These are phyloP conservation scores for Gallirallus australis DNA, from an alignment of 2,797 vertebrate species.

Conservation along the genomic window DNA sequence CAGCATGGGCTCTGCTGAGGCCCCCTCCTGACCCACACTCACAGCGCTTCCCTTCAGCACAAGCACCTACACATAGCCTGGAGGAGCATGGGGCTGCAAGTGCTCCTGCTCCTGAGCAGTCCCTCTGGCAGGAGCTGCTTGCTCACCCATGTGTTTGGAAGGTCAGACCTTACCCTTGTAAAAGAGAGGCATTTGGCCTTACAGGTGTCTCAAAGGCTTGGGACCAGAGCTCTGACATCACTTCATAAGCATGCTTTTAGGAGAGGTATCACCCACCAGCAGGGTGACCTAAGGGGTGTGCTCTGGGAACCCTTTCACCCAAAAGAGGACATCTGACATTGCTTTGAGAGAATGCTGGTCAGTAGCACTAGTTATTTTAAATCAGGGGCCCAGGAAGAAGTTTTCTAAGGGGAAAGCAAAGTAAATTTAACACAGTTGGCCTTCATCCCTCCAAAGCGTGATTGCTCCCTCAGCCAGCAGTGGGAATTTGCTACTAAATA, in stretches of 20 bases:
- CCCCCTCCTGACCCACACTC: neutral
- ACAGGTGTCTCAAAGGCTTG: neutral
- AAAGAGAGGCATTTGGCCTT: neutral
- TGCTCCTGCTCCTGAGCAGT: neutral
- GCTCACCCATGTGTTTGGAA: neutral
- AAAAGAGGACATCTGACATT: neutral
- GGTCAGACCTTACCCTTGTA: neutral
- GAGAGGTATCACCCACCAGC: neutral
- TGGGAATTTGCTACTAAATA: neutral
- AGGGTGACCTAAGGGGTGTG: rapidly evolving
- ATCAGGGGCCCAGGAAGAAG: rapidly evolving
- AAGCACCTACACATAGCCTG: neutral
- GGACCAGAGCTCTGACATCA: neutral
- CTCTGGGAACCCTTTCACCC: neutral
- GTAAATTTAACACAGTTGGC: neutral
- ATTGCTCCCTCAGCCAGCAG: neutral
- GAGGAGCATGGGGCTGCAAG: rapidly evolving
- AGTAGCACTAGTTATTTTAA: neutral
- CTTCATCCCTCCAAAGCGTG: neutral
- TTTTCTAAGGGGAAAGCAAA: neutral
- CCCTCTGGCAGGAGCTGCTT: neutral
- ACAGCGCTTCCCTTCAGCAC: neutral
- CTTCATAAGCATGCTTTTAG: neutral
- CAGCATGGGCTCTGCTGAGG: neutral
- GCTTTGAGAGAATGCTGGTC: neutral